phyloP scores from a whole-genome alignment of 2,113 vertebrate genomes.

The Otolemur garnettii region DNA sequence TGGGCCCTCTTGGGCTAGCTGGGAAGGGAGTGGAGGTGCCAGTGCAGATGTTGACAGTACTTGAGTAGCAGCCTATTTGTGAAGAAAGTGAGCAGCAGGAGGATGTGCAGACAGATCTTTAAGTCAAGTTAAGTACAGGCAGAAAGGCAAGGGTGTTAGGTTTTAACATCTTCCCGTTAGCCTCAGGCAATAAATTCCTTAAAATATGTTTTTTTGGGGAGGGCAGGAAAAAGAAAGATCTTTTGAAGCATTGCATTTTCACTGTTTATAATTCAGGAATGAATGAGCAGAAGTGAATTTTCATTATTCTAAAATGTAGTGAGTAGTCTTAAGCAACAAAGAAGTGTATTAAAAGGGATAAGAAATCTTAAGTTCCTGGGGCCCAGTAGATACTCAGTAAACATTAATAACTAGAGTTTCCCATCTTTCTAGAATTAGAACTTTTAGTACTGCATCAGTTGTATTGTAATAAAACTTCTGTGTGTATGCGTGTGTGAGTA shows the following conservation, averaged over 20 bases:
- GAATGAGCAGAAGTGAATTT: conserved; percentile 20
- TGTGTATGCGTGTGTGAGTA: too few species aligned
- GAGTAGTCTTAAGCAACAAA: not conserved
- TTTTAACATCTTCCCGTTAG: conserved; percentile 80
- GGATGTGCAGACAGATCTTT: conserved; percentile 77
- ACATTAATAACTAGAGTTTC: not conserved
- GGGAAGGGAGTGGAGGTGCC: conserved; percentile 53
- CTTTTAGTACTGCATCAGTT: not conserved
- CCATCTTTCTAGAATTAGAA: not conserved
- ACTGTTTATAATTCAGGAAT: not conserved
- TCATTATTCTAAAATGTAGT: conserved; percentile 28
- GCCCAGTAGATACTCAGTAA: not conserved
- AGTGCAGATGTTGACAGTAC: conserved; percentile 61
- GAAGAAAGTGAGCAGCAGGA: conserved; percentile 76
- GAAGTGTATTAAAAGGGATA: not conserved
- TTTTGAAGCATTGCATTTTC: conserved; percentile 26
- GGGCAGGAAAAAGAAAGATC: not conserved
- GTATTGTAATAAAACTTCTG: not conserved
- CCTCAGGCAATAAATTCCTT: conserved; percentile 52
- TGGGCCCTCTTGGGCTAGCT: conserved; percentile 51
- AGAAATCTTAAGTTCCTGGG: not conserved
- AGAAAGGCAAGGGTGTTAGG: conserved; percentile 74
- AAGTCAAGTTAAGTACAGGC: conserved; percentile 77
- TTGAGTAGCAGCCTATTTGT: conserved; percentile 80
- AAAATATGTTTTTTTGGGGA: not conserved